phyloP scores from a whole-genome alignment of 2,888 invertebrate genomes.

The Xestoiulus laeticollis region DNA sequence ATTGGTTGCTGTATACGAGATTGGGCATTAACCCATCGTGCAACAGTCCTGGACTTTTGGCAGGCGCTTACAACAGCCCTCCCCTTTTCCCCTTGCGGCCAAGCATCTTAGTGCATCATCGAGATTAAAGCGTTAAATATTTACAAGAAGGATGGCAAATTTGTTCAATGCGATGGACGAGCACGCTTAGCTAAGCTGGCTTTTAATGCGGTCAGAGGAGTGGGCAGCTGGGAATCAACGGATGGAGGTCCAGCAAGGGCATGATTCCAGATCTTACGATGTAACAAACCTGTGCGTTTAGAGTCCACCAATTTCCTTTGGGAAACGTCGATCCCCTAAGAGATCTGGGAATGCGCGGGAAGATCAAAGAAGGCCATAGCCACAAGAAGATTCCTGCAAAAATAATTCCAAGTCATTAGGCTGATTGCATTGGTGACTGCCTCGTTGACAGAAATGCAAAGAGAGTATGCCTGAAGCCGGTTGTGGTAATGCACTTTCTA shows the following conservation, averaged over 20 bases:
- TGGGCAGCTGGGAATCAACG: not conserved
- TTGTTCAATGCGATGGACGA: too few relatives aligned
- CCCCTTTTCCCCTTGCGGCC: not conserved
- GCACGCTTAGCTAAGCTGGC: not conserved
- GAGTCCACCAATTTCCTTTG: not conserved
- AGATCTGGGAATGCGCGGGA: not conserved
- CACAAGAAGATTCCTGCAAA: too few relatives aligned
- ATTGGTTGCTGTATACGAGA: not conserved
- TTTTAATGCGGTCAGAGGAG: not conserved
- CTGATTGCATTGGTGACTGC: too few relatives aligned
- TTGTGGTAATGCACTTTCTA: too few relatives aligned
- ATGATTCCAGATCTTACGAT: not conserved
- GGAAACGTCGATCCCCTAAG: not conserved
- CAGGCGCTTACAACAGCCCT: not conserved
- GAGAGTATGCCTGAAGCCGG: too few relatives aligned
- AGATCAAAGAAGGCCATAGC: not conserved
- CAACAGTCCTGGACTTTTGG: not conserved
- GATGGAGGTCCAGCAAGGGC: not conserved
- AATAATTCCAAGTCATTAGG: too few relatives aligned
- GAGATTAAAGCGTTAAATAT: not conserved
- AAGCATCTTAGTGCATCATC: conserved; percentile 20
- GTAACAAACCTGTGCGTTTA: too few relatives aligned
- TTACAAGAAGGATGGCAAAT: not conserved
- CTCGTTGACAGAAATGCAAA: too few relatives aligned
- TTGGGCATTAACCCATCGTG: not conserved